Evolutionary conservation across 2,888 invertebrate species (phyloP).

Genomic region (Drosophila vallismaia): DNA sequence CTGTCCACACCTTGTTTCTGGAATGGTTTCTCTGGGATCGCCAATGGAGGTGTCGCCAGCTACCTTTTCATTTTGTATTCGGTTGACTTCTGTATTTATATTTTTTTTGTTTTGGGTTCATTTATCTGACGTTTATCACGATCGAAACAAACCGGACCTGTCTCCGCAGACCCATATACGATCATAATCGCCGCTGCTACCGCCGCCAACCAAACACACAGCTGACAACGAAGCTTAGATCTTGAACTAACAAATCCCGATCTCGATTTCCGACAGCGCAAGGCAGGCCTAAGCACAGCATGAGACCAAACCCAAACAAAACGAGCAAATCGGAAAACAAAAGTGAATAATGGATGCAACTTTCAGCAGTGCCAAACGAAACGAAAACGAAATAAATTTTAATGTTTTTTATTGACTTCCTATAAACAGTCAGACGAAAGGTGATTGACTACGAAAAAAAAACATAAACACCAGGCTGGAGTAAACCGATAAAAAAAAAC

Average conservation of each 20-base stretch:
- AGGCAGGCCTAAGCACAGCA: slow-evolving; percentile 61
- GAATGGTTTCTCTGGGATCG: slow-evolving; percentile 21
- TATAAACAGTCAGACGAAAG: slow-evolving; percentile 65
- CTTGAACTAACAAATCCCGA: slow-evolving; percentile 65
- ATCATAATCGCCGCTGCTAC: slow-evolving; percentile 68
- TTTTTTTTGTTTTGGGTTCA: slow-evolving; percentile 47
- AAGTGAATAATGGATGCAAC: slow-evolving; percentile 53
- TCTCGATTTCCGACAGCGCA: slow-evolving; percentile 71
- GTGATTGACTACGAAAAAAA: slow-evolving; percentile 69
- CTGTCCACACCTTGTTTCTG: slow-evolving; percentile 6
- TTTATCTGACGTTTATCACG: slow-evolving; percentile 74
- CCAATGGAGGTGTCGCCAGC: slow-evolving; percentile 30
- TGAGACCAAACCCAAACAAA: slow-evolving; percentile 15
- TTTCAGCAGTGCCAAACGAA: slow-evolving; percentile 36
- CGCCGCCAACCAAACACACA: slow-evolving; percentile 48
- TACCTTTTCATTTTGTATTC: slow-evolving; percentile 30
- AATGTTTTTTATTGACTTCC: slow-evolving; percentile 71
- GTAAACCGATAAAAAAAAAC: slow-evolving; percentile 29
- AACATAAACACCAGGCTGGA: slow-evolving; percentile 15
- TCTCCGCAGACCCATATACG: slow-evolving; percentile 71
- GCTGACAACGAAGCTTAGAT: slow-evolving; percentile 63
- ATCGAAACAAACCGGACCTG: slow-evolving; percentile 73
- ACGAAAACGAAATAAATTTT: slow-evolving; percentile 41
- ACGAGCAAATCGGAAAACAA: slow-evolving; percentile 28
- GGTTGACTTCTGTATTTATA: slow-evolving; percentile 63